Evolutionary conservation across 2,113 vertebrate species (phyloP), one percentile per base, ranked within the genome.

Genomic region (Hydropotes inermis): DNA sequence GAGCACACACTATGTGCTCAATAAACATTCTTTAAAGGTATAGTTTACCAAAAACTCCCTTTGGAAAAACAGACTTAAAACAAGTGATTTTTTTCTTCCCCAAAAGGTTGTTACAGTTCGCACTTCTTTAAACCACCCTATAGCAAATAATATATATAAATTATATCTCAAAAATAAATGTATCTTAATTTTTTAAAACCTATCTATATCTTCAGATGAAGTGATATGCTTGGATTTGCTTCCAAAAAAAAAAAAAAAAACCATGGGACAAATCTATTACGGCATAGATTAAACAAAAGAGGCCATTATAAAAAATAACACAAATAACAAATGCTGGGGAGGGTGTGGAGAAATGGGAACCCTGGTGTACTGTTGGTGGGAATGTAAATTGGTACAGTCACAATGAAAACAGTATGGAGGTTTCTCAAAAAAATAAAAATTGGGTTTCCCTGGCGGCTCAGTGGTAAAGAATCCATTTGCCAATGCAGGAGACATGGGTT

Each of bases 121-220:
- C 36, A 84, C 96, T 79, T 96, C 84, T 96, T 94, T 92, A 95
- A 97, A 94, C 33, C 30, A 83, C 33, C 1, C 21, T 45, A 78
- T 30, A 93, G 78, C 85, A 27, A 91, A 93, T 1, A 79, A 15
- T 28, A 52, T n/a, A 58, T 57, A 45, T 87, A 39, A 94, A 84
- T 88, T 89, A 39, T 8, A 89, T n/a, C 43, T 54, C n/a, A n/a
- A 50, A 50, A 81, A 79, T 83, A 55, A 55, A 27, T 27, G 4
- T 55, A 55, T 83, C 52, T 55, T 83, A 36, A 55, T 83, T 83
- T 83, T 82, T 55, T 15, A 43, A 47, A 50, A 28, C 8, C 7
- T 52, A 67, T 52, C 64, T 33, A 57, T 21, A 92, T 43, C 58
- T 39, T 45, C 19, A 92, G 28, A 92, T 58, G n/a, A 93, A 95